Evolutionary conservation across 2,113 vertebrate genomes (phyloP).

Genomic region (Bos javanicus): DNA sequence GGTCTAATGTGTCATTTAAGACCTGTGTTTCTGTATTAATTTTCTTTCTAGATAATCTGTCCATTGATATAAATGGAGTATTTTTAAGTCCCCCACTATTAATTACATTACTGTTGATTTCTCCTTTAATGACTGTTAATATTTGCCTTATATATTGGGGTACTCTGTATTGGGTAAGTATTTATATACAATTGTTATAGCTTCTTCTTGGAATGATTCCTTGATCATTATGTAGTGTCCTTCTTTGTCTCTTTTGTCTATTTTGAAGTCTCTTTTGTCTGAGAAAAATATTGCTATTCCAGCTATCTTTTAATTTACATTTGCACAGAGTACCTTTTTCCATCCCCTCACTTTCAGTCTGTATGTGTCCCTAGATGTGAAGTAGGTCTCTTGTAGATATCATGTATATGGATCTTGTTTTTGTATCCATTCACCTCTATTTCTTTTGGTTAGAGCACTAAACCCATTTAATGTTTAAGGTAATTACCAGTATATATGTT

Average conservation of each 20-base stretch:
- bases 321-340: not conserved
- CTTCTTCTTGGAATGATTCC: not conserved
- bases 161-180: not conserved
- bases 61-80: not conserved
- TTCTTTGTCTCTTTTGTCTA: not conserved
- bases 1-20: not conserved
- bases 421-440: not conserved
- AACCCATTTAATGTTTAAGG: not conserved
- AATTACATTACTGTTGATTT: not conserved
- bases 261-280: not conserved
- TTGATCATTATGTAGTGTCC: not conserved
- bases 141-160: not conserved
- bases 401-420: not conserved
- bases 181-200: not conserved
- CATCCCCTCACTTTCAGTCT: not conserved
- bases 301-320: not conserved
- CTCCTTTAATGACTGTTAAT: not conserved
- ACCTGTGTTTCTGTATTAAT: not conserved
- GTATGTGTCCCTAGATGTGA: not conserved
- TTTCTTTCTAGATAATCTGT: not conserved
- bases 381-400: not conserved
- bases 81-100: not conserved
- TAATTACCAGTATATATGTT: not conserved
- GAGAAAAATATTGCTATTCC: not conserved
- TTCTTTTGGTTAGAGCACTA: not conserved